Evolutionary conservation across 1,140 invertebrate genomes (phyloP), one percentile per base, ranked within the genome.

Genomic region (Dendroctonus valens): DNA sequence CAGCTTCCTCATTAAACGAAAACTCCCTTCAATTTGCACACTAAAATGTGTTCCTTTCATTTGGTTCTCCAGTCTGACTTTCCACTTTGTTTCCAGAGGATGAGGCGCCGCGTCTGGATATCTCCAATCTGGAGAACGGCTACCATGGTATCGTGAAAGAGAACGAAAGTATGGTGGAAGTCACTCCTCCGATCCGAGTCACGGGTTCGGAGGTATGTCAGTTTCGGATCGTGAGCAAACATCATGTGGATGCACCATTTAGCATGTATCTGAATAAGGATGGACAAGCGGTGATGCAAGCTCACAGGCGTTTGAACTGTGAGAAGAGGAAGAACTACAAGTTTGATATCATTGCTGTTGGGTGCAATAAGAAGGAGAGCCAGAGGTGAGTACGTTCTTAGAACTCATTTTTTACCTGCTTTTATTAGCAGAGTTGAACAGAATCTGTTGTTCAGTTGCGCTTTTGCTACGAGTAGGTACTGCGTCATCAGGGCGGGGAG

Each of bases 251-350:
- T 76, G 91, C 93, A 55, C 94, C 95, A 15, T 98, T 98, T 80
- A 81, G 83, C 58, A 83, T 84, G 54, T 73, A 83, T 61, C 74
- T 82, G 54, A 83, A 83, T 70, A 82, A 83, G 58, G 81, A 82
- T 68, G 82, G 82, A 41, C 77, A 80, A 59, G 83, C 82, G 6
- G 81, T 84, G 73, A 83, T 98, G 46, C 83, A 89, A 66, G 91
- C 93, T 49, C 87, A 89, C 42, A 87, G 87, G 66, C 87, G 86
- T 44, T 85, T 98, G 44, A 96, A 97, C 81, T 97, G 92, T 80
- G 94, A 97, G 79, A 96, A 96, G 78, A 82, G 93, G 49, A 90
- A 92, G 67, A 92, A 92, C 76, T 98, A 97, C 84, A 95, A 94
- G 81, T 97, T 98, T 78, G 92, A 95, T 79, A 94, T 97, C 76